phyloP scores from a whole-genome alignment of 1,140 invertebrate species.

The Drosophila murphyi region DNA sequence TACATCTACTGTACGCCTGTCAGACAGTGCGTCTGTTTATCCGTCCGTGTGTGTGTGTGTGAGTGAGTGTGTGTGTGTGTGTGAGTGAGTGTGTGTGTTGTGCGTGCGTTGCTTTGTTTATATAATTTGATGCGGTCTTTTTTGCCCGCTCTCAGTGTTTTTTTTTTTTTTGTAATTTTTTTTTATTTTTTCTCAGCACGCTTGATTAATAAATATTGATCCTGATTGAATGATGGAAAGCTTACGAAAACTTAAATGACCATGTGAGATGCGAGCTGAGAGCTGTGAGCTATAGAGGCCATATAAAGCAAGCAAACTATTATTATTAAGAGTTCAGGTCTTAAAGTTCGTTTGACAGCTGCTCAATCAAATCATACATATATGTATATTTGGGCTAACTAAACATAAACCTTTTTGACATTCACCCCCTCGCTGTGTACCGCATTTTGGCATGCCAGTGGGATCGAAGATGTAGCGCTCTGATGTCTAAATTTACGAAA shows the following conservation, averaged over 20 bases:
- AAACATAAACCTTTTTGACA: slow-evolving; percentile 78
- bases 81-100: slow-evolving; percentile 8
- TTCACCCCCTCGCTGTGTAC: slow-evolving; percentile 21
- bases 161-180: slow-evolving; percentile 11
- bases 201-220: slow-evolving; percentile 81
- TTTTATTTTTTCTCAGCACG: slow-evolving; percentile 26
- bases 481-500: slow-evolving; percentile 77
- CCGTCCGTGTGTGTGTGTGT: slow-evolving; percentile 47
- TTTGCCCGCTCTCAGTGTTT: slow-evolving; percentile 37
- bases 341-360: slow-evolving; percentile 71
- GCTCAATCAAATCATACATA: slow-evolving; percentile 78
- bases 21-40: slow-evolving; percentile 60
- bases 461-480: slow-evolving; percentile 21
- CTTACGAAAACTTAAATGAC: slow-evolving; percentile 64
- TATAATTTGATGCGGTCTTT: slow-evolving; percentile 38
- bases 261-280: slow-evolving; percentile 8
- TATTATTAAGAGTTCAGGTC: slow-evolving; percentile 74
- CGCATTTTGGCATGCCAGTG: slow-evolving; percentile 17
- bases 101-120: slow-evolving; percentile 40
- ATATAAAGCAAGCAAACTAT: slow-evolving; percentile 28
- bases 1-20: slow-evolving; percentile 27
- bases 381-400: slow-evolving; percentile 75
- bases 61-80: slow-evolving; percentile 16
- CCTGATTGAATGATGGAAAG: slow-evolving; percentile 81
- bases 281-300: slow-evolving; percentile 12